phyloP scores from a whole-genome alignment of 2,113 vertebrate genomes.

The Chloroceryle aenea region DNA sequence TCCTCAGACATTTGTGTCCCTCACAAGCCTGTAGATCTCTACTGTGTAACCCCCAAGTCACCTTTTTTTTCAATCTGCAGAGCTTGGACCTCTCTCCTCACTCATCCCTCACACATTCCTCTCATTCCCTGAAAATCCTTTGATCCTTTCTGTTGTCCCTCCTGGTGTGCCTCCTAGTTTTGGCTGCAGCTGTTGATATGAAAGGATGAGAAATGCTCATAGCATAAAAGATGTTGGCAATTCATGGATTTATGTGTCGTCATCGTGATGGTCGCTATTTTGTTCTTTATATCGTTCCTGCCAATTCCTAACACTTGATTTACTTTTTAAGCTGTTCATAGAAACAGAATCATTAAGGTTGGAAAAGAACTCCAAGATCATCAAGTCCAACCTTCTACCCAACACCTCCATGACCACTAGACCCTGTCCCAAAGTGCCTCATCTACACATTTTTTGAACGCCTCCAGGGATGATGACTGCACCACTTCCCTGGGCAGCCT shows the following conservation, averaged over 20 bases:
- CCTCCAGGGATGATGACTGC: no score
- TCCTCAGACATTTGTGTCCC: background rate
- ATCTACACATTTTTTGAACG: no score
- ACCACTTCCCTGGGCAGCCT: no score
- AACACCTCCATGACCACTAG: no score
- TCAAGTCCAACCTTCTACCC: no score
- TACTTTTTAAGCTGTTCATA: background rate
- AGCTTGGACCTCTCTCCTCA: background rate
- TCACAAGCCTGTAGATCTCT: background rate
- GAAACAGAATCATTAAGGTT: no score
- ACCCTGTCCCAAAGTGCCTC: no score
- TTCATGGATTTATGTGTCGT: background rate
- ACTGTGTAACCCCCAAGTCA: background rate
- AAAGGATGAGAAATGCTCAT: background rate
- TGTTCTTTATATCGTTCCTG: background rate
- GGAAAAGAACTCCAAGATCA: no score
- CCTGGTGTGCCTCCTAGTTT: background rate
- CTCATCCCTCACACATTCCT: background rate
- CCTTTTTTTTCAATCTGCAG: background rate
- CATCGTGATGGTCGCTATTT: background rate
- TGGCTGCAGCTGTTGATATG: background rate
- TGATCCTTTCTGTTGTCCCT: background rate
- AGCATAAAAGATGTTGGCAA: background rate
- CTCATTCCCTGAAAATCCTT: constrained; percentile 30
- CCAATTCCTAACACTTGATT: background rate